A percentile compares a stretch with the other conserved stretches of the same genome.
These are phyloP conservation scores for Lycophotia porphyrea DNA, from an alignment of 2,888 invertebrate species.

Conservation along the genomic window DNA sequence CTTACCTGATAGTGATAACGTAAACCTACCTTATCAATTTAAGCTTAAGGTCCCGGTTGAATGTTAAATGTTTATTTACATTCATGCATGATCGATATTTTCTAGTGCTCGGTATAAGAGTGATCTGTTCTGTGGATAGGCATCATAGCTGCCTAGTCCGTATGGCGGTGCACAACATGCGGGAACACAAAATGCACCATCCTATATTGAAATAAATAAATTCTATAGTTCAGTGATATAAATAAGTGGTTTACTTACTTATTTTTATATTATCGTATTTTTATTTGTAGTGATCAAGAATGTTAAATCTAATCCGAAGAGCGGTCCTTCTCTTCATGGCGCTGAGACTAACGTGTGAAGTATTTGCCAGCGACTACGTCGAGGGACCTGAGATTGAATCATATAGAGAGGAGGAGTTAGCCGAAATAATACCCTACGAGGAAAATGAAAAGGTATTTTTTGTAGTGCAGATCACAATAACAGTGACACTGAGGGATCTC, in stretches of 20 bases:
- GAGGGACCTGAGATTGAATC: slow-evolving; percentile 25
- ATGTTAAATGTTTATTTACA: slow-evolving; percentile 49
- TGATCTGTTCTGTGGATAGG: background rate
- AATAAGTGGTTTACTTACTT: background rate
- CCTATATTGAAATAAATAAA: slow-evolving; percentile 5
- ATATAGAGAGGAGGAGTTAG: slow-evolving; percentile 50
- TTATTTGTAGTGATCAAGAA: slow-evolving; percentile 46
- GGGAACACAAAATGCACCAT: background rate
- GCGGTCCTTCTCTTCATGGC: slow-evolving; percentile 43
- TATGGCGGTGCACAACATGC: background rate
- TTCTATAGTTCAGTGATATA: background rate
- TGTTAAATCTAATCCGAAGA: slow-evolving; percentile 41
- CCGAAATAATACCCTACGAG: slow-evolving; percentile 54
- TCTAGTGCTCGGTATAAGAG: slow-evolving; percentile 15
- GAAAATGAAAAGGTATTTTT: slow-evolving; percentile 68
- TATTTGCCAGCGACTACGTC: slow-evolving; percentile 33
- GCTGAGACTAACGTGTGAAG: slow-evolving; percentile 40
- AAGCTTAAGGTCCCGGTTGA: slow-evolving; percentile 40
- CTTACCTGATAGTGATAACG: slow-evolving; percentile 58
- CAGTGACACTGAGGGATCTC: background rate
- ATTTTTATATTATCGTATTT: background rate
- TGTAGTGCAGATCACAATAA: background rate
- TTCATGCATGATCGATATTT: slow-evolving; percentile 26
- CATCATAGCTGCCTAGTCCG: background rate
- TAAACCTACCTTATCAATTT: slow-evolving; percentile 53